These are phyloP conservation scores for Galerucella pusilla DNA, from an alignment of 2,888 invertebrate genomes.

Conservation along the genomic window DNA sequence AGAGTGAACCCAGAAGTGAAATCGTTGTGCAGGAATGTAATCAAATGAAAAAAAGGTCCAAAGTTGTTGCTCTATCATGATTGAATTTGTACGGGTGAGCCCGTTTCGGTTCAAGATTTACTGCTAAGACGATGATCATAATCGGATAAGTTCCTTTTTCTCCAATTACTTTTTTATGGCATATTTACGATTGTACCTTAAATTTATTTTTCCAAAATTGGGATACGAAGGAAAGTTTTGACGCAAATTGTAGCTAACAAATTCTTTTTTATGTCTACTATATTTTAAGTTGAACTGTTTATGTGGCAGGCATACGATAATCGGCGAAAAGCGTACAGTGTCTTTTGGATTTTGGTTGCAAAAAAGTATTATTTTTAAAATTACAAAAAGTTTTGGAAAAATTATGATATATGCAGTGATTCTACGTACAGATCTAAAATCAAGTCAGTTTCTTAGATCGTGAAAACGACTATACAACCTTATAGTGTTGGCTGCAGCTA, in stretches of 20 bases:
- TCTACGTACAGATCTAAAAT: too few relatives aligned
- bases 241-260: not conserved
- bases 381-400: too few relatives aligned
- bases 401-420: too few relatives aligned
- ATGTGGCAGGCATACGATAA: too few relatives aligned
- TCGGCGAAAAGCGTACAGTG: too few relatives aligned
- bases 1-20: conserved; percentile 24
- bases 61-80: conserved; percentile 12
- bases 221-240: not conserved
- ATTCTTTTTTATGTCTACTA: too few relatives aligned
- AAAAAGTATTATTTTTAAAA: too few relatives aligned
- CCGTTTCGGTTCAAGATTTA: conserved; percentile 15
- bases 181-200: not conserved
- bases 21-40: conserved; percentile 16
- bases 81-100: conserved; percentile 13
- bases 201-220: not conserved
- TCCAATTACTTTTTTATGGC: not conserved
- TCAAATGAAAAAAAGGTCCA: conserved; percentile 12
- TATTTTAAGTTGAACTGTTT: too few relatives aligned
- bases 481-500: too few relatives aligned
- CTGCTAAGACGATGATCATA: conserved; percentile 4
- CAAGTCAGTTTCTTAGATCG: too few relatives aligned
- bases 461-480: too few relatives aligned
- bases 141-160: not conserved
- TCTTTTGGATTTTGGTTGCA: too few relatives aligned